Percentiles rank a stretch among this genome's conserved stretches.
These are phyloP conservation scores for Tauraco hartlaubi DNA, from an alignment of 2,797 vertebrate genomes.

Conservation along the genomic window DNA sequence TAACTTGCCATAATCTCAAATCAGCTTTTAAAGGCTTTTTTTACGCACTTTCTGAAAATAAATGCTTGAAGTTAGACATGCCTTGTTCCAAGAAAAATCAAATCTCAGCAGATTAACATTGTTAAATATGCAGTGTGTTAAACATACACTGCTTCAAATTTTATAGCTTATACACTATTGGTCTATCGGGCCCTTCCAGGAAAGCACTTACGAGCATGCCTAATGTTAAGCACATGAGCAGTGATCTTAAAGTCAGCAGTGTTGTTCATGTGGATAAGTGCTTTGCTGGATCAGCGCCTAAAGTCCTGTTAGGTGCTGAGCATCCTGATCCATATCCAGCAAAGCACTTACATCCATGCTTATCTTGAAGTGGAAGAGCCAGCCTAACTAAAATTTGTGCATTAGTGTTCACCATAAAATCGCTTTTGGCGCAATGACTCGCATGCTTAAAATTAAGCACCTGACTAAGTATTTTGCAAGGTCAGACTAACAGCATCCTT, in stretches of 20 bases:
- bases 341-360: constrained; percentile 48
- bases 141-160: constrained; percentile 52
- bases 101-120: constrained; percentile 65
- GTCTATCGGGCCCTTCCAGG: constrained; percentile 58
- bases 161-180: constrained; percentile 59
- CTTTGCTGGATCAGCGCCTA: constrained; percentile 59
- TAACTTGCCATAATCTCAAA: constrained; percentile 51
- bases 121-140: constrained; percentile 47
- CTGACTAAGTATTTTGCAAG: constrained; percentile 17
- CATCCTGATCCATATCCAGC: constrained; percentile 70
- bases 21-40: constrained; percentile 26
- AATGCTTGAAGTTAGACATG: not conserved
- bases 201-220: constrained; percentile 66
- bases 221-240: constrained; percentile 70
- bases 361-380: constrained; percentile 56
- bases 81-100: constrained; percentile 55
- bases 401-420: constrained; percentile 49
- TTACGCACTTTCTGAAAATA: constrained; percentile 41
- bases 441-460: constrained; percentile 54
- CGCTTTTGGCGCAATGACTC: constrained; percentile 2
- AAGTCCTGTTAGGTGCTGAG: constrained; percentile 66
- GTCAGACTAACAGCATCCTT: not conserved
- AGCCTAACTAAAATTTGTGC: constrained; percentile 29
- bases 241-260: not conserved
- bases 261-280: constrained; percentile 37